Base-by-base conservation (phyloP, 2,113 vertebrate species). In the Anolis carolinensis region DNA sequence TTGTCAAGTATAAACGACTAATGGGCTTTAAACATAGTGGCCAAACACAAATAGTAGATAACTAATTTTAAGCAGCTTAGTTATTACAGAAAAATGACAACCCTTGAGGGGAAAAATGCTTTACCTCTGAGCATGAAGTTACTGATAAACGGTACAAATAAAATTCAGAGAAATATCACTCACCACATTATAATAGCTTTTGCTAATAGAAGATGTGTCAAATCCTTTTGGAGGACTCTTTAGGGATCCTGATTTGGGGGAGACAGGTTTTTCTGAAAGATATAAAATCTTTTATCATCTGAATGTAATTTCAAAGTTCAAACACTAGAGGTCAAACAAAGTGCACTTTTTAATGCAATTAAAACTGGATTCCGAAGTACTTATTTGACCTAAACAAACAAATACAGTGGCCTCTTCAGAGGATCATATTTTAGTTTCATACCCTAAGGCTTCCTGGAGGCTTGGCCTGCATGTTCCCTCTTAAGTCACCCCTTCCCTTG, bases 121-220 rank as follows among this genome's bases (percentile, higher is more conserved):
- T 39, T 20, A 32, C 23, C 4, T 20, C n/a, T 73, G 63, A 63
- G 78, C 1, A 39, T 62, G 65, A 79, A n/a, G 5, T 44, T 67
- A 32, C 30, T 65, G 27, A 44, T 78, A 70, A 32, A n/a, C 6
- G 7, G 30, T 7, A 18, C 23, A 65, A 18, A 75, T 34, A 27
- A 89, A 6, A 55, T 0, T 1, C 5, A 82, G n/a, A 21, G 39
- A 75, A 90, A 55, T 5, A 23, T 87, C 87, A 94, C 97, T 98
- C 91, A 99, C 99, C 98, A 99, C 94, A 83, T 99, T 99, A 84
- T 99, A 99, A 95, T 99, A 99, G 6, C 98, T 98, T 97, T 98
- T 99, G 96, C 98, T 99, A 92, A 99, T 98, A 86, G 98, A 97
- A 91, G 98, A 96, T 0, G 98, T 98, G 91, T 99, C 99, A 59